A percentile compares a stretch with the other conserved stretches of the same genome.
Evolutionary conservation across 35 echinoderm and acorn worm species (phyloP).

Genomic region (Heliocidaris tuberculata): DNA sequence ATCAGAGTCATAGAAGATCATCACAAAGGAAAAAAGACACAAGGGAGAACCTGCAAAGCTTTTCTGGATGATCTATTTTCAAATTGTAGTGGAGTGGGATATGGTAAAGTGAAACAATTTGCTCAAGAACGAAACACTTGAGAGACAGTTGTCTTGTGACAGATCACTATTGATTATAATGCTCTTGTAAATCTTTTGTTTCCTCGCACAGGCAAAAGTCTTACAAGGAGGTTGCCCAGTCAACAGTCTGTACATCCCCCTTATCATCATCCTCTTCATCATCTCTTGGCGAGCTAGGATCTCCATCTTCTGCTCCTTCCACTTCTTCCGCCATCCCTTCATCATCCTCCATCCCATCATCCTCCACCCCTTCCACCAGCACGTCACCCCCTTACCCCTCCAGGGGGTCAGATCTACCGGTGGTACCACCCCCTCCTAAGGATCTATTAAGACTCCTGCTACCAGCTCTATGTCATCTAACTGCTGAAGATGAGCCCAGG

Average conservation of each 20-base stretch:
- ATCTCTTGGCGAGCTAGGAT: neutral
- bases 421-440: neutral
- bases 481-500: conserved; percentile 73
- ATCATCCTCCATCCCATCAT: neutral
- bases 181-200: neutral
- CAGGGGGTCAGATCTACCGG: neutral
- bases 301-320: neutral
- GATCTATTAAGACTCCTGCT: conserved; percentile 85
- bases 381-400: neutral
- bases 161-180: no score
- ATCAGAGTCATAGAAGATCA: no score
- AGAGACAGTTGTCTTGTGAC: no score
- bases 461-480: conserved; percentile 87
- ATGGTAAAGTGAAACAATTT: no score
- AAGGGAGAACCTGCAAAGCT: no score
- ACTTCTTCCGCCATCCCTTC: neutral
- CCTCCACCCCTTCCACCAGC: neutral
- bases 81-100: no score
- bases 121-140: no score
- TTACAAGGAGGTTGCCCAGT: conserved; percentile 34
- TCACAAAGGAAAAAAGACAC: no score
- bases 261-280: conserved; percentile 8
- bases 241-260: conserved; percentile 24
- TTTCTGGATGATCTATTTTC: no score
- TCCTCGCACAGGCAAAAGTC: conserved; percentile 13